Evolutionary conservation across 2,797 vertebrate genomes (phyloP), one percentile per base, ranked within the genome.

Genomic region (Pachyuromys duprasi): DNA sequence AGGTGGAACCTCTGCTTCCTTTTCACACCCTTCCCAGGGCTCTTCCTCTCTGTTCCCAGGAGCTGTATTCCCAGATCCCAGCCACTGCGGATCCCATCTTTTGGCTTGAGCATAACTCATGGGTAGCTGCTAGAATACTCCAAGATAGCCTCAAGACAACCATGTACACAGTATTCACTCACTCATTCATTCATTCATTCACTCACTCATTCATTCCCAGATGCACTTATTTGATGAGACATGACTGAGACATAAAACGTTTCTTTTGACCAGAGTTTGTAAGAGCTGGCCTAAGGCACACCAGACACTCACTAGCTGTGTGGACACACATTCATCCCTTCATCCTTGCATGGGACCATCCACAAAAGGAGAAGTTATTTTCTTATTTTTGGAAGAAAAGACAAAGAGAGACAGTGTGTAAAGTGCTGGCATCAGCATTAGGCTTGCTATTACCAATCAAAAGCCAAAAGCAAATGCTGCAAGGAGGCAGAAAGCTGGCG

Each of bases 271-370:
- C 11, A 13, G 82, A 74, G 8, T 18, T 22, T 3, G 49, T 17
- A 15, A 67, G 49, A 1, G 3, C 74, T 24, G 82, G 63, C 81
- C 49, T 20, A 17, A 36, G 78, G 26, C 17, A 2, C 1, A 17
- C 18, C 0, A 1, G 92, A 5, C 5, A 1, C 28, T 15, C 8
- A 2, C 6, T 2, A 11, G 81, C 57, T 62, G 4, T 1, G 42
- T 33, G 55, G 53, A 42, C 60, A 0, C 0, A 8, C 36, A 18
- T 13, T 1, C 5, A 22, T 22, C 17, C 62, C 42, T n/a, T 49
- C 62, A 67, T n/a, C 84, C 49, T 79, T 49, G 33, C 15, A n/a
- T 17, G 63, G 45, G 28, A 8, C 57, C 24, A 65, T 20, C 15
- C 18, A 22, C 31, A 78, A 76, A 49, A 89, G 24, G 60, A n/a